These are phyloP conservation scores for Martes flavigula DNA, from an alignment of 2,797 vertebrate genomes.

Conservation along the genomic window DNA sequence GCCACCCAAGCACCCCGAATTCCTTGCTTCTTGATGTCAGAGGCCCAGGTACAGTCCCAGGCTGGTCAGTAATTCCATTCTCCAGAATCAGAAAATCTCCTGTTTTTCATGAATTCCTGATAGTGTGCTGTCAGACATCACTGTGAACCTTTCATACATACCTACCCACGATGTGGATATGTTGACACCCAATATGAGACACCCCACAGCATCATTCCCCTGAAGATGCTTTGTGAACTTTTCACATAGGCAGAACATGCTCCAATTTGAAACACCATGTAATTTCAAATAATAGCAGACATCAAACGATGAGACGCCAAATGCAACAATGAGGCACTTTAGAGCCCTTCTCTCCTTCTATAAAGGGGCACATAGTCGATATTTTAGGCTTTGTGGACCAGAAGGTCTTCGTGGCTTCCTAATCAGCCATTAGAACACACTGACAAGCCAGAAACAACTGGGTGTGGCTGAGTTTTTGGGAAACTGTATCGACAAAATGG, in stretches of 20 bases:
- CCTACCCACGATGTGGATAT: not conserved
- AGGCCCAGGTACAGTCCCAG: not conserved
- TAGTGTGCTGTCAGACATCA: not conserved
- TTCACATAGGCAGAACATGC: not conserved
- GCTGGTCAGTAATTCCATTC: not conserved
- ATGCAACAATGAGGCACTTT: not conserved
- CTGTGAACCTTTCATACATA: not conserved
- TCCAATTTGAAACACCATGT: not conserved
- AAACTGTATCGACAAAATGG: not conserved
- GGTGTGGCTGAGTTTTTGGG: not conserved
- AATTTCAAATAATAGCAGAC: not conserved
- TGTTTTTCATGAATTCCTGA: not conserved
- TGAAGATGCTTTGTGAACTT: not conserved
- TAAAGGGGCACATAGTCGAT: not conserved
- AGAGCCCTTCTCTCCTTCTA: not conserved
- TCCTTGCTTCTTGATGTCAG: not conserved
- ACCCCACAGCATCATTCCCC: not conserved
- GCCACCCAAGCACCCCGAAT: not conserved
- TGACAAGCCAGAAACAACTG: not conserved
- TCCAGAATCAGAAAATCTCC: not conserved
- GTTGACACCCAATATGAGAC: not conserved
- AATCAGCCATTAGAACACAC: not conserved
- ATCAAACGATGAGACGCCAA: not conserved
- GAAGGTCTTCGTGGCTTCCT: not conserved
- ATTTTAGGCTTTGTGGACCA: not conserved